Conservation (phyloP, 2,797 vertebrate species). For the Gouania willdenowi region DNA sequence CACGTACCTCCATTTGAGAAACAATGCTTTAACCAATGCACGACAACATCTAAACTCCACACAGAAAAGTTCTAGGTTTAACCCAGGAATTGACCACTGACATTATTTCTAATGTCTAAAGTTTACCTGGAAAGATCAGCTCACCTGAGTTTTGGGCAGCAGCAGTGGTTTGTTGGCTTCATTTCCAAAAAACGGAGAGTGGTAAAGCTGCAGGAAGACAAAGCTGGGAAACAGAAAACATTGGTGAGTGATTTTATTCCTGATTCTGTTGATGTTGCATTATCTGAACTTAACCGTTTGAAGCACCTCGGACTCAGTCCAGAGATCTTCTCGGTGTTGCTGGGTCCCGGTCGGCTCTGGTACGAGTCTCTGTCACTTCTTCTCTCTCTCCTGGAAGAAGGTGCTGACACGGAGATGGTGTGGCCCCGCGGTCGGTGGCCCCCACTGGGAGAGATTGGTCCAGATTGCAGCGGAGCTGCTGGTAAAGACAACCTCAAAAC, state of each 20-base stretch:
- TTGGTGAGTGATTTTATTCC: neutral
- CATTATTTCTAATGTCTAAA: too few relatives aligned
- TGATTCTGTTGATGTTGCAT: too few relatives aligned
- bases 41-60: too few relatives aligned
- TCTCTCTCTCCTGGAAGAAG: constrained; percentile 88
- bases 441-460: constrained; percentile 81
- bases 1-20: too few relatives aligned
- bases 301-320: constrained; percentile 93
- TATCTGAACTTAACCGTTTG: too few relatives aligned
- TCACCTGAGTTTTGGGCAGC: constrained; percentile 85
- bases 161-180: constrained; percentile 96
- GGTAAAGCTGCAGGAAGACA: constrained; percentile 95
- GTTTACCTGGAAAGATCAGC: neutral
- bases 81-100: too few relatives aligned
- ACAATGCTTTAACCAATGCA: too few relatives aligned
- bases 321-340: constrained; percentile 85
- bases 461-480: constrained; percentile 46
- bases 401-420: constrained; percentile 95
- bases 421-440: constrained; percentile 91
- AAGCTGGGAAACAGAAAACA: too few relatives aligned
- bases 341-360: constrained; percentile 78
- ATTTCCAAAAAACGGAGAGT: constrained; percentile 95
- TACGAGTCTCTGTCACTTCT: constrained; percentile 84
- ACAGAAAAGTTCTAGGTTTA: too few relatives aligned
- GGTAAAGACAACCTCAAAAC: constrained; percentile 74